A percentile compares a stretch with the other conserved stretches of the same genome.
phyloP scores from a whole-genome alignment of 2,113 vertebrate genomes.

The Chionis minor region DNA sequence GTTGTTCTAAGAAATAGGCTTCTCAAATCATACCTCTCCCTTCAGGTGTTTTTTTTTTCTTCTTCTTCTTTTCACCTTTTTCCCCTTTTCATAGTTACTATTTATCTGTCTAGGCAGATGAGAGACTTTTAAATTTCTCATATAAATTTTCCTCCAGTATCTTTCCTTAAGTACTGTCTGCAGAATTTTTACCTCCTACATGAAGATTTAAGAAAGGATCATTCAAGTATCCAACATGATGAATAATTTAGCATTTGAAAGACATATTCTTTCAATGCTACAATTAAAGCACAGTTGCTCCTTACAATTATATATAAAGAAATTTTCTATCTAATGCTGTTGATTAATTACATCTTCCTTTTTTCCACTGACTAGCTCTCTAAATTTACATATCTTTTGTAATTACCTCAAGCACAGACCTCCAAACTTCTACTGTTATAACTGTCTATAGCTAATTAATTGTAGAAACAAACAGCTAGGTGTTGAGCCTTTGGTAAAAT shows the following conservation, averaged over 20 bases:
- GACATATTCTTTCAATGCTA: conserved; percentile 46
- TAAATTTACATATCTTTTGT: conserved; percentile 20
- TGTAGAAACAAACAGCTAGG: background rate
- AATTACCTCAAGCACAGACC: background rate
- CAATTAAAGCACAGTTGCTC: conserved; percentile 37
- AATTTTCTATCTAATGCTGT: conserved; percentile 25
- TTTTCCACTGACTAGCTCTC: conserved; percentile 20
- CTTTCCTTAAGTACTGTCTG: background rate
- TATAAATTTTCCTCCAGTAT: background rate
- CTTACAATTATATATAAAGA: conserved; percentile 30
- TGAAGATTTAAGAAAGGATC: conserved; percentile 30
- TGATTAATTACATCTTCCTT: conserved; percentile 29
- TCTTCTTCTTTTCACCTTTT: background rate
- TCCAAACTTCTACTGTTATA: background rate
- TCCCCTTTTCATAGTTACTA: background rate
- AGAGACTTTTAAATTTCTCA: background rate
- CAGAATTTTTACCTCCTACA: conserved; percentile 23
- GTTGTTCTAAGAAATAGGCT: conserved; percentile 58
- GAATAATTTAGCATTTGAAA: conserved; percentile 63
- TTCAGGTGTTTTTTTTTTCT: background rate
- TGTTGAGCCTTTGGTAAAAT: background rate
- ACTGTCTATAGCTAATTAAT: background rate
- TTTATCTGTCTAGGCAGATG: conserved; percentile 23
- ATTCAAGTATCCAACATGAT: conserved; percentile 15
- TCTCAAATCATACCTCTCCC: conserved; percentile 30